A percentile compares a stretch with the other conserved stretches of the same genome.
phyloP scores from a whole-genome alignment of 1,140 invertebrate genomes.

The Cyclargus thomasi region DNA sequence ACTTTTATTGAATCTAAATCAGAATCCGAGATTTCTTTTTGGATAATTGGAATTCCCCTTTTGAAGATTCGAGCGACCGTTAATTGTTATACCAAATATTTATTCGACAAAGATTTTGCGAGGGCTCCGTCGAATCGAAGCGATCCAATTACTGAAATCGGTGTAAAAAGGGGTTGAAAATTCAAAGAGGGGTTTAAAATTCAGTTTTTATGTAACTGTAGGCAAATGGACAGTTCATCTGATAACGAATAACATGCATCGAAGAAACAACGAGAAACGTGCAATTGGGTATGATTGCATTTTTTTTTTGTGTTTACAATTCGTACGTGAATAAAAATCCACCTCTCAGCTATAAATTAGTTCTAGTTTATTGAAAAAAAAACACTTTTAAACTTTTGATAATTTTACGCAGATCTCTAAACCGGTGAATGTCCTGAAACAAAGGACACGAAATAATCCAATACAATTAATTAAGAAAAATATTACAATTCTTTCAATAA shows the following conservation, averaged over 20 bases:
- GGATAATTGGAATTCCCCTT: not conserved
- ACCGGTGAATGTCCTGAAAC: not conserved
- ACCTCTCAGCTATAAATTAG: too few species aligned
- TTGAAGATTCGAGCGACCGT: not conserved
- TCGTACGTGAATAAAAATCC: not conserved
- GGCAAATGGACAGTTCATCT: not conserved
- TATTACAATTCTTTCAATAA: not conserved
- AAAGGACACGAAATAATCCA: not conserved
- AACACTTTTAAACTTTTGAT: too few species aligned
- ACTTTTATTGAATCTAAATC: not conserved
- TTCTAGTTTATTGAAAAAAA: too few species aligned
- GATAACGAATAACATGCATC: not conserved
- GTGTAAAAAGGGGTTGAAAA: not conserved
- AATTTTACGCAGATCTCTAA: not conserved
- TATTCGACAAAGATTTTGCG: constrained; percentile 1
- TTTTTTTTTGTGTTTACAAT: not conserved
- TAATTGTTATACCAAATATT: not conserved
- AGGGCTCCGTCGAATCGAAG: not conserved
- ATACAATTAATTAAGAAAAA: not conserved
- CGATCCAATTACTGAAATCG: not conserved
- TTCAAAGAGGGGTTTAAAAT: not conserved
- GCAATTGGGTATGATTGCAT: not conserved
- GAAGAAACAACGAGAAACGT: not conserved
- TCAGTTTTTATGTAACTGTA: not conserved
- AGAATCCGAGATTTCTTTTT: not conserved